phyloP scores from a whole-genome alignment of 2,888 invertebrate genomes.

The Eristalis pertinax region DNA sequence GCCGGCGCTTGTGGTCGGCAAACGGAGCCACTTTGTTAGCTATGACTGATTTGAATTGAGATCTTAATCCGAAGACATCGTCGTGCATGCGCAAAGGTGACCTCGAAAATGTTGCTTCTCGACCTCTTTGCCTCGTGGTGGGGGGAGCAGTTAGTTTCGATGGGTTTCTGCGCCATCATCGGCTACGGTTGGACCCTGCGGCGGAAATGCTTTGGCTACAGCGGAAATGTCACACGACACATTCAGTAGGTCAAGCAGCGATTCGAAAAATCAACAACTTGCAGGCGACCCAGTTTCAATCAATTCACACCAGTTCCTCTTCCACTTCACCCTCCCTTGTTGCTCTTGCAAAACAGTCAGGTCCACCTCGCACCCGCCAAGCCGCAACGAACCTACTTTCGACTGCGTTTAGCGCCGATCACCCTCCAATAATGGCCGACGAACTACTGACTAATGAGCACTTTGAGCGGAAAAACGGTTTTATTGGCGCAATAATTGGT shows the following conservation, averaged over 20 bases:
- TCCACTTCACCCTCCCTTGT: not conserved
- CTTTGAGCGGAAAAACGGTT: constrained; percentile 36
- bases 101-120: constrained; percentile 1
- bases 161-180: not conserved
- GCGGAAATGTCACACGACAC: not conserved
- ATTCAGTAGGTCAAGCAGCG: too few species aligned
- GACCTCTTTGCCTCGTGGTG: too few species aligned
- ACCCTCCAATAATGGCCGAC: constrained; percentile 9
- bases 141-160: not conserved
- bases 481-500: constrained; percentile 34
- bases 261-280: too few species aligned
- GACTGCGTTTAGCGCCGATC: not conserved
- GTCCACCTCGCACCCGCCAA: not conserved
- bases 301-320: not conserved
- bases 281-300: too few species aligned
- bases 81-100: not conserved
- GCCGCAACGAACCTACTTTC: not conserved
- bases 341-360: not conserved
- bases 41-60: constrained; percentile 52
- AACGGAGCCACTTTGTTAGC: not conserved
- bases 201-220: too few species aligned
- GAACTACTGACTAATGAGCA: constrained; percentile 41
- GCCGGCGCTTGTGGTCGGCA: not conserved
- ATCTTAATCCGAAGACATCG: constrained; percentile 37
- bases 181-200: not conserved